Conservation (phyloP, 2,888 invertebrate genomes). For the Desoria tigrina region DNA sequence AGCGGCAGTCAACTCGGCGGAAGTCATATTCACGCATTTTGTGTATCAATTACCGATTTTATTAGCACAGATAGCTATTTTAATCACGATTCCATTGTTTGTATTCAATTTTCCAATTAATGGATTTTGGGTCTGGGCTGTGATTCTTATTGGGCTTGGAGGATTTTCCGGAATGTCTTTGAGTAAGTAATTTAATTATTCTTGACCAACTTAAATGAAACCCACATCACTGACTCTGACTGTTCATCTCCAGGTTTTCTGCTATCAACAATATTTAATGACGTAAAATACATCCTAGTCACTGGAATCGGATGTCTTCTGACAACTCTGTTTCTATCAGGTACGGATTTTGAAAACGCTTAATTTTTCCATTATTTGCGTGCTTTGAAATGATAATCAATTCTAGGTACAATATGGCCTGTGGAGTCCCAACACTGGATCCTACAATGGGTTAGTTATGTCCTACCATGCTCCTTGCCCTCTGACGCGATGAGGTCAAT, state of each 20-base stretch:
- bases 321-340: neutral
- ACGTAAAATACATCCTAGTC: neutral
- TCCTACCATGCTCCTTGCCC: conserved; percentile 29
- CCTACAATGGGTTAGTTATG: conserved; percentile 34
- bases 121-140: conserved; percentile 31
- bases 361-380: neutral
- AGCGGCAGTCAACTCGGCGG: conserved; percentile 26
- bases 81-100: conserved; percentile 33
- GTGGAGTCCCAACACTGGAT: conserved; percentile 23
- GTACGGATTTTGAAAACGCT: neutral
- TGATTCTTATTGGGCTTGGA: conserved; percentile 26
- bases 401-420: conserved; percentile 34
- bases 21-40: conserved; percentile 28
- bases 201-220: too few species aligned
- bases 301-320: neutral
- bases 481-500: conserved; percentile 27
- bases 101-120: conserved; percentile 25
- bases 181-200: conserved; percentile 22
- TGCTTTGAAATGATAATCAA: neutral
- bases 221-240: too few species aligned
- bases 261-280: neutral
- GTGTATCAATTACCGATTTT: conserved; percentile 28
- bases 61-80: conserved; percentile 24
- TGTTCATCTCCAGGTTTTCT: conserved; percentile 8
- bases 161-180: conserved; percentile 30